These are phyloP conservation scores for Periophthalmodon schlosseri DNA, from an alignment of 2,113 vertebrate species.

Conservation along the genomic window DNA sequence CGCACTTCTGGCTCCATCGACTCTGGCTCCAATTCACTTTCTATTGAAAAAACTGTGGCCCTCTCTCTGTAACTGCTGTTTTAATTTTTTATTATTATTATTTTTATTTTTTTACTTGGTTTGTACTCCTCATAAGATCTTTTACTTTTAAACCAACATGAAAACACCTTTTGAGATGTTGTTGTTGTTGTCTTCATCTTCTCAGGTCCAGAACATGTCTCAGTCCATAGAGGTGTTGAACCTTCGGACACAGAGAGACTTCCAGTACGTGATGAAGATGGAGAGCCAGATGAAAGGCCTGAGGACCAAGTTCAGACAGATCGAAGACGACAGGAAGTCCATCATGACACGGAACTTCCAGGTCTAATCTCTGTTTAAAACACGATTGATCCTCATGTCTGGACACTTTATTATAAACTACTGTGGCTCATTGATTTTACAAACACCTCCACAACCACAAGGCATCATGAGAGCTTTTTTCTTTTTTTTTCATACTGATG, in stretches of 20 bases:
- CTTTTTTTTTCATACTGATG: no score
- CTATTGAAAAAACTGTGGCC: no score
- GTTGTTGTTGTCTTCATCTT: no score
- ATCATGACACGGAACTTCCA: slow-evolving; percentile 95
- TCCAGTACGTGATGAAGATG: slow-evolving; percentile 99
- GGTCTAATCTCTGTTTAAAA: slow-evolving; percentile 62
- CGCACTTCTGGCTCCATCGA: no score
- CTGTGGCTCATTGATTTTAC: not conserved
- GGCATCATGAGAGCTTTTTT: not conserved
- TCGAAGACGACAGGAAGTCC: slow-evolving; percentile 96
- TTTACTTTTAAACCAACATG: no score
- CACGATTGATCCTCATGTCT: slow-evolving; percentile 9
- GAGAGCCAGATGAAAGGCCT: slow-evolving; percentile 98
- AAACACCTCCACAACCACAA: not conserved
- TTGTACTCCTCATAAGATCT: no score
- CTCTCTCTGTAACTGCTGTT: no score
- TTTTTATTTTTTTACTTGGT: no score
- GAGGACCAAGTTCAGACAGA: slow-evolving; percentile 94
- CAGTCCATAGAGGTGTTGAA: slow-evolving; percentile 98
- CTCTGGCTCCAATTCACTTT: no score
- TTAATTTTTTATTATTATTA: no score
- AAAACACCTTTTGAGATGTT: no score
- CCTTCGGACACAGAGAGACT: slow-evolving; percentile 96
- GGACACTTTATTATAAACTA: not conserved
- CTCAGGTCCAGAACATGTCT: slow-evolving; percentile 98